phyloP scores from a whole-genome alignment of 2,113 vertebrate genomes.

The Cheirogaleus medius region DNA sequence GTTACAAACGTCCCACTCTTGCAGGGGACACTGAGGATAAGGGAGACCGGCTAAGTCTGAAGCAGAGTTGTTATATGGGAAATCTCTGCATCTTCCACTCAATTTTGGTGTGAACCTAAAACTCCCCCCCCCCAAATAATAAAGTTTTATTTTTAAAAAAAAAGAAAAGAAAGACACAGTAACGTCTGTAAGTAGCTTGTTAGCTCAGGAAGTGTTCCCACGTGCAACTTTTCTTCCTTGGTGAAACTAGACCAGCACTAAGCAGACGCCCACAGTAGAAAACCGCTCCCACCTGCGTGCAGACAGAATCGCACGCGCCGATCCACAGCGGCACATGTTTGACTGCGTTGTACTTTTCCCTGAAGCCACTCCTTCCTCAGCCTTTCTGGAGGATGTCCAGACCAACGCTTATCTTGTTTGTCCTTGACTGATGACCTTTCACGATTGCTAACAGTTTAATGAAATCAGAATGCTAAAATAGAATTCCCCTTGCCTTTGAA shows the following conservation, averaged over 20 bases:
- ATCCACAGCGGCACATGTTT: conserved; percentile 40
- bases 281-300: conserved; percentile 65
- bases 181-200: conserved; percentile 23
- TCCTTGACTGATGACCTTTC: conserved; percentile 75
- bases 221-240: conserved; percentile 38
- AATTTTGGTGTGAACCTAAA: not conserved
- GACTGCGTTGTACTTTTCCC: conserved; percentile 50
- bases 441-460: conserved; percentile 46
- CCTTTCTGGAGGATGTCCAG: conserved; percentile 71
- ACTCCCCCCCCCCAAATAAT: not conserved
- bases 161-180: not conserved
- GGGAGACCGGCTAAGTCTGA: not conserved
- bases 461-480: conserved; percentile 66
- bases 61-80: not conserved
- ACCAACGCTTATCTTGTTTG: conserved; percentile 72
- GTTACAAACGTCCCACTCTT: no score
- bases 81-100: not conserved
- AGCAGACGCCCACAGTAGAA: conserved; percentile 71
- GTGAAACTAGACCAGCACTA: conserved; percentile 64
- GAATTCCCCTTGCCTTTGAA: conserved; percentile 59
- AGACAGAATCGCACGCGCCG: conserved; percentile 8
- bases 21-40: not conserved
- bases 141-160: not conserved
- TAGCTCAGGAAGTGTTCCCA: conserved; percentile 45
- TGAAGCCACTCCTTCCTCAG: conserved; percentile 62